phyloP scores from a whole-genome alignment of 2,888 invertebrate species.

The Pollenia labialis region DNA sequence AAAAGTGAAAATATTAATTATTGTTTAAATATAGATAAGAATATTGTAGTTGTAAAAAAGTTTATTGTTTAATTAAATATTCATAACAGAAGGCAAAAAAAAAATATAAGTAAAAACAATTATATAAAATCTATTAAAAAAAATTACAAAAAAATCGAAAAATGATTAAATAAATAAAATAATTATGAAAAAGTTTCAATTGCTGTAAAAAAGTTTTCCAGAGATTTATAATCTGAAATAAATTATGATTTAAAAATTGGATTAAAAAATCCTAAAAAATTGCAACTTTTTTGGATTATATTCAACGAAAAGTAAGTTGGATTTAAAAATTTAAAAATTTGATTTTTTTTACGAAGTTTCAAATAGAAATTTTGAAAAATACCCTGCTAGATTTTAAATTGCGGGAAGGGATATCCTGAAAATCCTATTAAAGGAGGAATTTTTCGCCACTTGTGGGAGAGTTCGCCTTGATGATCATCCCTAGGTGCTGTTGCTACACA shows the following conservation, averaged over 20 bases:
- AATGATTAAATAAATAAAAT: neutral
- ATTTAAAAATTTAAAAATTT: neutral
- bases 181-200: conserved; percentile 4
- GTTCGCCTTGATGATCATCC: too few relatives aligned
- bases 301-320: conserved; percentile 2
- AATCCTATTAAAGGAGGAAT: too few relatives aligned
- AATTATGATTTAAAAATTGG: neutral
- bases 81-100: neutral
- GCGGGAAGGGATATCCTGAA: too few relatives aligned
- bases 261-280: neutral
- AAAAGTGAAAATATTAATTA: conserved; percentile 50
- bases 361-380: too few relatives aligned
- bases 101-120: conserved; percentile 13
- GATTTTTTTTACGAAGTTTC: too few relatives aligned
- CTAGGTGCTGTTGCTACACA: too few relatives aligned
- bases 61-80: conserved; percentile 29
- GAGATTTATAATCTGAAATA: neutral
- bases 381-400: too few relatives aligned
- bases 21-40: conserved; percentile 49
- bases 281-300: conserved; percentile 9
- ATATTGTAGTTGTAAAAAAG: conserved; percentile 25
- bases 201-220: conserved; percentile 6
- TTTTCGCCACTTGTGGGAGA: too few relatives aligned
- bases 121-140: neutral
- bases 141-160: neutral